These are phyloP conservation scores for Archilochus colubris DNA, from an alignment of 2,113 vertebrate genomes.

Conservation along the genomic window DNA sequence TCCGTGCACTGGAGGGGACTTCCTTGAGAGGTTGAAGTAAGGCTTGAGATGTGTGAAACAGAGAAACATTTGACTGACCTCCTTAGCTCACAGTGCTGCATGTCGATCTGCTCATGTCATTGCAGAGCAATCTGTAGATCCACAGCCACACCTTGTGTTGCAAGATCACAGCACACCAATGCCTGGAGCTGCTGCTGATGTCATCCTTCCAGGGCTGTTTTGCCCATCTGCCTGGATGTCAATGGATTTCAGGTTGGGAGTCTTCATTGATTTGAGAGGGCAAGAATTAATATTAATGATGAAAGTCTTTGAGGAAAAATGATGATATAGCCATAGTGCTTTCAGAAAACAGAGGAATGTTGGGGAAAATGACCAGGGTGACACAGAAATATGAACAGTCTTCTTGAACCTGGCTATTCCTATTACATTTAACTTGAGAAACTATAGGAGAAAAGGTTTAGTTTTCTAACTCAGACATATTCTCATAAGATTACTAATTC, in stretches of 20 bases:
- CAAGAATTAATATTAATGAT: not conserved
- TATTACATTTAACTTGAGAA: not conserved
- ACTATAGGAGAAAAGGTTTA: not conserved
- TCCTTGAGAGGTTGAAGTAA: not conserved
- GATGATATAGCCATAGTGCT: not conserved
- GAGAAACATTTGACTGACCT: not conserved
- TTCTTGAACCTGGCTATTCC: not conserved
- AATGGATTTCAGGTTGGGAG: not conserved
- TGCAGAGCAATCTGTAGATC: not conserved
- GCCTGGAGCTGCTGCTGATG: not conserved
- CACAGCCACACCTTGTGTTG: not conserved
- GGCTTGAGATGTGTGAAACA: not conserved
- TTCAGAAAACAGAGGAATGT: not conserved
- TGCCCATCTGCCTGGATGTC: not conserved
- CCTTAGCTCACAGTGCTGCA: not conserved
- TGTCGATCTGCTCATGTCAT: not conserved
- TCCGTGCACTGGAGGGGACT: not conserved
- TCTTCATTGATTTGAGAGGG: not conserved
- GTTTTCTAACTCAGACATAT: not conserved
- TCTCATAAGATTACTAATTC: not conserved
- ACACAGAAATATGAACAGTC: not conserved
- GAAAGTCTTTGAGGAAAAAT: not conserved
- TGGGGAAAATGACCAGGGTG: accelerated
- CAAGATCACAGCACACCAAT: not conserved
- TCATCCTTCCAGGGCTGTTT: not conserved